Conservation (phyloP, 2,797 vertebrate genomes). For the Okamejei kenojei region DNA sequence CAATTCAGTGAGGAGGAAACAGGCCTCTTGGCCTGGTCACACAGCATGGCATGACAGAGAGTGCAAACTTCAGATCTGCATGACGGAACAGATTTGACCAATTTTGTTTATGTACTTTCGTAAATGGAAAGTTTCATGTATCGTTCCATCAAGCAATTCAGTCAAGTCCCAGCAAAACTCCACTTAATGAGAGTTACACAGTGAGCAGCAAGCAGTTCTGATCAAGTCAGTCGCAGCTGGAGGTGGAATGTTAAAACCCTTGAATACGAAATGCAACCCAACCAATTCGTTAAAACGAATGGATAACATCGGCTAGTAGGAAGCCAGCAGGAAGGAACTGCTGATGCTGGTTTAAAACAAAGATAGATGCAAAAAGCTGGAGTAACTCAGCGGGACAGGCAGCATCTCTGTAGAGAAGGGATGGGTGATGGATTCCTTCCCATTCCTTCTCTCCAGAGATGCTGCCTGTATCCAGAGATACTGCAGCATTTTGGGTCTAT, state of each 20-base stretch:
- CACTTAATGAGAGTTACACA: not conserved
- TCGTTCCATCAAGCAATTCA: not conserved
- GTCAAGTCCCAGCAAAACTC: not conserved
- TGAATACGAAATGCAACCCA: not conserved
- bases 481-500: too few species aligned
- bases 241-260: not conserved
- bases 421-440: too few species aligned
- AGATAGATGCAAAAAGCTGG: too few species aligned
- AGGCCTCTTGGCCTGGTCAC: too few species aligned
- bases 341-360: too few species aligned
- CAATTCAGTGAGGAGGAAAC: not conserved
- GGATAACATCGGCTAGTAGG: not conserved
- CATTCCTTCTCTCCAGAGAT: too few species aligned
- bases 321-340: too few species aligned
- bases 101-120: not conserved
- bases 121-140: not conserved
- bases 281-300: not conserved
- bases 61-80: not conserved
- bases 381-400: too few species aligned
- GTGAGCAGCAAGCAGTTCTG: not conserved
- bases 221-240: not conserved
- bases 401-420: too few species aligned
- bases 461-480: too few species aligned
- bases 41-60: not conserved
- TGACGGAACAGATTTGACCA: too few species aligned